Percentiles rank a stretch among this genome's conserved stretches.
Evolutionary conservation across 2,888 invertebrate genomes (phyloP).

Genomic region (Bibio marci): DNA sequence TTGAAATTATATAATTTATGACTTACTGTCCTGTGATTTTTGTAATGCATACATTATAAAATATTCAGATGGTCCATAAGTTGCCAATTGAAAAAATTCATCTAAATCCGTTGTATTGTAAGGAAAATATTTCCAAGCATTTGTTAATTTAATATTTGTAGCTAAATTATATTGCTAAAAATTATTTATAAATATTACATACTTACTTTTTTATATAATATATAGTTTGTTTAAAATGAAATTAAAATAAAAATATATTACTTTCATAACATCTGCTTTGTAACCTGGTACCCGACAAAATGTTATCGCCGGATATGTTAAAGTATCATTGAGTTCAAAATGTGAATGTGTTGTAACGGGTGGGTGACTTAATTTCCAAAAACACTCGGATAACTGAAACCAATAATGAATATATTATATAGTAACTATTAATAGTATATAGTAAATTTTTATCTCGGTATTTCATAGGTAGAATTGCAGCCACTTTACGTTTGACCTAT

Average conservation of each 20-base stretch:
- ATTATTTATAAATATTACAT: background rate
- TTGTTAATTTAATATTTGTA: constrained; percentile 33
- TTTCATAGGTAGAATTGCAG: no score
- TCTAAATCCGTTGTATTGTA: constrained; percentile 35
- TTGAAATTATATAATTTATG: no score
- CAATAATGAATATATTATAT: no score
- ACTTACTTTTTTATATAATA: no score
- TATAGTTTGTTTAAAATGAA: no score
- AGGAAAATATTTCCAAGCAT: constrained; percentile 38
- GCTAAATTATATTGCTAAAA: constrained; percentile 33
- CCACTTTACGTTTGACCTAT: no score
- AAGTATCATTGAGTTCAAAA: constrained; percentile 45
- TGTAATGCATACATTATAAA: constrained; percentile 38
- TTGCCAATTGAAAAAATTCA: constrained; percentile 41
- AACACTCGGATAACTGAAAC: constrained; percentile 43
- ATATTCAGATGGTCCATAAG: constrained; percentile 36
- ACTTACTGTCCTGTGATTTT: constrained; percentile 30
- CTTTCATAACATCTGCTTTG: constrained; percentile 30
- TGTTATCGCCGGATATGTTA: constrained; percentile 50
- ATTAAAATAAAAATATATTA: constrained; percentile 1
- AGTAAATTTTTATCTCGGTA: no score
- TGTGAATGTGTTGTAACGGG: constrained; percentile 51
- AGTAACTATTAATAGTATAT: no score
- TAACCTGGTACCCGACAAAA: constrained; percentile 50
- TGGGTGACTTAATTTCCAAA: constrained; percentile 38